Percentiles rank a stretch among this genome's conserved stretches.
Evolutionary conservation across 2,113 vertebrate species (phyloP).

Genomic region (Okapia johnstoni): DNA sequence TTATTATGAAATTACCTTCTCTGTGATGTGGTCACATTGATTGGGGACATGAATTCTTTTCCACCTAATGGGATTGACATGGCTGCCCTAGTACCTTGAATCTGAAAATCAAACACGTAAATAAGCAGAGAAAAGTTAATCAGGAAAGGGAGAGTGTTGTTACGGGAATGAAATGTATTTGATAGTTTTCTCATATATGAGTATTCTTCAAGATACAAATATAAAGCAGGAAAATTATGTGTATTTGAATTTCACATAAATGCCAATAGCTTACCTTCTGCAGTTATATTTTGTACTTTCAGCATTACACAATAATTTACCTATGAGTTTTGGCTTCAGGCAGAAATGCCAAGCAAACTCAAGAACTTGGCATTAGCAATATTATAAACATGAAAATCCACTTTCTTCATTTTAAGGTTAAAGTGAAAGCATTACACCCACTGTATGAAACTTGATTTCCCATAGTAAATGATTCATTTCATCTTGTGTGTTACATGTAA

Average conservation of each 20-base stretch:
- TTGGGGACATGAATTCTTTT: neutral
- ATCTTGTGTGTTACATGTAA: neutral
- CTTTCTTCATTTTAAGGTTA: slow-evolving; percentile 41
- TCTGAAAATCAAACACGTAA: slow-evolving; percentile 35
- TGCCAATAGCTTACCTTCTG: neutral
- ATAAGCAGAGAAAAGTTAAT: slow-evolving; percentile 2
- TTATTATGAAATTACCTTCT: slow-evolving; percentile 6
- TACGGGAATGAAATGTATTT: neutral
- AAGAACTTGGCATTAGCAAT: slow-evolving; percentile 8
- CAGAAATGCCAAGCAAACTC: slow-evolving; percentile 12
- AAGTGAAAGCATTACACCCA: slow-evolving; percentile 25
- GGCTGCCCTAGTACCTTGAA: neutral
- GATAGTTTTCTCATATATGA: neutral
- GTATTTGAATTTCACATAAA: slow-evolving; percentile 31
- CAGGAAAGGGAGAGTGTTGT: neutral
- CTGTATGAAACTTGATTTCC: slow-evolving; percentile 36
- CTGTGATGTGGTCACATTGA: neutral
- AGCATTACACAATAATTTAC: neutral
- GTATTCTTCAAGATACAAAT: slow-evolving; percentile 36
- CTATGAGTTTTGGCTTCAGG: slow-evolving; percentile 17
- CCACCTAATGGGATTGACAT: neutral
- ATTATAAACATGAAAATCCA: slow-evolving; percentile 21
- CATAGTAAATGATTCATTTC: slow-evolving; percentile 17
- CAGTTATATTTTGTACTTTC: neutral
- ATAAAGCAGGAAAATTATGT: neutral